Percentiles rank a stretch among this genome's conserved stretches.
Evolutionary conservation across 2,888 invertebrate species (phyloP).

Genomic region (Sarcophaga rosellei): DNA sequence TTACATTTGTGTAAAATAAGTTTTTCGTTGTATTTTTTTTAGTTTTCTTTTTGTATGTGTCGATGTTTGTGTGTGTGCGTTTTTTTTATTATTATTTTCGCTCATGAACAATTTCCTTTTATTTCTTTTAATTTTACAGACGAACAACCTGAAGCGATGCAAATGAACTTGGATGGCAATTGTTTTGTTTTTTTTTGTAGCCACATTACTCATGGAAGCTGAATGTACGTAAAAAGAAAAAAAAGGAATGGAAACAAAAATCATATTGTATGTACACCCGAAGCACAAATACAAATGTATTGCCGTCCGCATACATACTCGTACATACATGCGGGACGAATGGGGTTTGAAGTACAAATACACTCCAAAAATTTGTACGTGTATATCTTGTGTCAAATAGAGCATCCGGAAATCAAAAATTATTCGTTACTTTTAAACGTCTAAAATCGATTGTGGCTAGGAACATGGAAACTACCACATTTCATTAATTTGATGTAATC

Average conservation of each 20-base stretch:
- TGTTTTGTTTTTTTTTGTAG: conserved; percentile 60
- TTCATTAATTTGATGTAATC: no score
- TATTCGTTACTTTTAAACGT: no score
- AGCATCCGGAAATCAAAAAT: no score
- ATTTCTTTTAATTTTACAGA: conserved; percentile 68
- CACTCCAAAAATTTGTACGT: no score
- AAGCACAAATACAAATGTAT: neutral
- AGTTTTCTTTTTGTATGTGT: conserved; percentile 8
- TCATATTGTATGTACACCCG: neutral
- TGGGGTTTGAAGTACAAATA: no score
- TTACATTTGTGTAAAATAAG: neutral
- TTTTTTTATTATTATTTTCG: conserved; percentile 42
- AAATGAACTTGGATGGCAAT: conserved; percentile 68
- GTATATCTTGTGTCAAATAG: no score
- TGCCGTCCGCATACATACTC: neutral
- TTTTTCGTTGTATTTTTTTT: conserved; percentile 1
- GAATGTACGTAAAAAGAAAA: conserved; percentile 30
- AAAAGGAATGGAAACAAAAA: conserved; percentile 4
- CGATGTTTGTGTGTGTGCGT: neutral
- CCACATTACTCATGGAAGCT: conserved; percentile 53
- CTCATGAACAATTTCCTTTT: conserved; percentile 65
- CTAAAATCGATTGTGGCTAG: no score
- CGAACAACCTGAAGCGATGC: conserved; percentile 64
- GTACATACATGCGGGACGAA: neutral
- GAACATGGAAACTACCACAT: no score